Base-by-base conservation (phyloP, 1,140 invertebrate species). In the Daktulosphaira vitifoliae region DNA sequence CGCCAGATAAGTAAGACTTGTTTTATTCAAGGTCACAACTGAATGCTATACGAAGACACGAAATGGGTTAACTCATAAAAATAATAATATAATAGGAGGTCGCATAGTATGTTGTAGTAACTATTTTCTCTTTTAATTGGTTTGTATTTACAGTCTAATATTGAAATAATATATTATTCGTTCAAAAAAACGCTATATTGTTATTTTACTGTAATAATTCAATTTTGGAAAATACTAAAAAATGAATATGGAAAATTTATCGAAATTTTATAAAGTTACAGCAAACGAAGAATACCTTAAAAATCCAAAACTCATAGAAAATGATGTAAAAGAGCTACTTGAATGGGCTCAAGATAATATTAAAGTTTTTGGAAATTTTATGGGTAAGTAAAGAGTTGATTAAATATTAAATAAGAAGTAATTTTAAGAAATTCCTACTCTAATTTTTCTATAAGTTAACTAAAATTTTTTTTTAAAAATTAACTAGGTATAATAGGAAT, bases 1-100 rank as follows among this genome's bases (percentile, higher is more conserved):
- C n/a, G n/a, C n/a, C n/a, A n/a, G n/a, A 33, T 65, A 65, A 20
- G 29, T 20, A 49, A 65, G 49, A 51, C 62, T 20, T 16, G 62
- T 52, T 65, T 42, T 25, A 13, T 44, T 59, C 54, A 59, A 59
- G 54, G 54, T 11, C 29, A 26, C 23, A 44, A 44, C n/a, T 18
- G 37, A 5, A 33, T 7, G 23, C n/a, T 44, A 59, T 44, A 16
- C n/a, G 38, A 56, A 44, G 54, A 44, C 54, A 59, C 38, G 22
- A 18, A 59, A 11, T 33, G 11, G 29, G 29, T 33, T 33, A n/a
- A 59, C 29, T 37, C n/a, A 33, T 33, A 33, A 33, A 33, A 33
- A 6, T 33, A 33, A 59, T 18, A 26, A 44, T 42, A 20, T n/a
- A n/a, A n/a, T n/a, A n/a, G n/a, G 54, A 59, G 54, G 54, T 59